Evolutionary conservation across 2,888 invertebrate genomes (phyloP).

Genomic region (Rhagonycha lutea): DNA sequence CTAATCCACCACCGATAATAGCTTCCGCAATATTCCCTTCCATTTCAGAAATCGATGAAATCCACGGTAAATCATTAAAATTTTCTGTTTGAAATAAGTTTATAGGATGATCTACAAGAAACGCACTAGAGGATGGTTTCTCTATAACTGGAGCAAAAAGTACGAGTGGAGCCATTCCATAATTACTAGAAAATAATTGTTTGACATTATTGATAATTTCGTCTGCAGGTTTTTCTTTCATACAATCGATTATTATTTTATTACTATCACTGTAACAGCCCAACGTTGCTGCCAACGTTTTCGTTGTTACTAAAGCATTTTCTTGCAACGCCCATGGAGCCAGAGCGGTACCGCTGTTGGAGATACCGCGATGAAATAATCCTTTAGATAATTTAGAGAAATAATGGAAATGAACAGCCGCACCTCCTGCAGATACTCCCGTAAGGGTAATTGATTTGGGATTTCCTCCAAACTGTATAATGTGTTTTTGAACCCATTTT

Average conservation of each 20-base stretch:
- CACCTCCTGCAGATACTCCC: constrained; percentile 72
- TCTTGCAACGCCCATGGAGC: constrained; percentile 58
- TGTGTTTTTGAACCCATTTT: constrained; percentile 59
- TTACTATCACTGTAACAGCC: constrained; percentile 63
- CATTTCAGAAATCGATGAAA: constrained; percentile 66
- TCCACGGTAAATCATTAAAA: constrained; percentile 67
- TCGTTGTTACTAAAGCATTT: constrained; percentile 62
- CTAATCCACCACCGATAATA: constrained; percentile 10
- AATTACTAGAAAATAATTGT: constrained; percentile 44
- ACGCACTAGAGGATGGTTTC: constrained; percentile 53
- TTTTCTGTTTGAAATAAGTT: constrained; percentile 62
- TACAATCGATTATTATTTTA: constrained; percentile 63
- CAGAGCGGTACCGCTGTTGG: constrained; percentile 70
- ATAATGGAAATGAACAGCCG: constrained; percentile 71
- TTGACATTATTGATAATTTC: constrained; percentile 58
- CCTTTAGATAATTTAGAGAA: constrained; percentile 61
- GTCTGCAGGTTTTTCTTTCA: constrained; percentile 62
- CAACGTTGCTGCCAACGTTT: constrained; percentile 60
- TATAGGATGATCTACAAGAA: constrained; percentile 65
- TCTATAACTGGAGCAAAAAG: constrained; percentile 68
- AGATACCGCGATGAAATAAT: constrained; percentile 62
- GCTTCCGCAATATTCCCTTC: constrained; percentile 61
- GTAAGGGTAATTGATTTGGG: constrained; percentile 65
- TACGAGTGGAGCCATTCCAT: constrained; percentile 42
- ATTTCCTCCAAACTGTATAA: constrained; percentile 66